A percentile compares a stretch with the other conserved stretches of the same genome.
These are phyloP conservation scores for Cantharis flavilabris DNA, from an alignment of 2,888 invertebrate genomes.

Conservation along the genomic window DNA sequence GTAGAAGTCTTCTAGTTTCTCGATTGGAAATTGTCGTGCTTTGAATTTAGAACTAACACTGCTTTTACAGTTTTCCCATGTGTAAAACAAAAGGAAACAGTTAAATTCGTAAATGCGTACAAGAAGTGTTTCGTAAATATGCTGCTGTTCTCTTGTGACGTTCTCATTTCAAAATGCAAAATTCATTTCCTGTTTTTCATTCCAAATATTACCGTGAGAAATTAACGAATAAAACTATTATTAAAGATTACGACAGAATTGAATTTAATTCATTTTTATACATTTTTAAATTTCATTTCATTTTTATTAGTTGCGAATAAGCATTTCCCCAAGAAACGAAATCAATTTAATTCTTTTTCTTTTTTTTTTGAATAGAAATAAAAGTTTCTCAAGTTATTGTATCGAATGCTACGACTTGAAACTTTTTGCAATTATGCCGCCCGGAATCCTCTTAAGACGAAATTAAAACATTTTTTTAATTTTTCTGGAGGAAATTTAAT, in stretches of 20 bases:
- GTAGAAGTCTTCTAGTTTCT: constrained; percentile 20
- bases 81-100: constrained; percentile 31
- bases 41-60: constrained; percentile 23
- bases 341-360: background rate
- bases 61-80: constrained; percentile 29
- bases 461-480: background rate
- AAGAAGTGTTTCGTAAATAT: constrained; percentile 20
- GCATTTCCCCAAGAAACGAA: background rate
- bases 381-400: background rate
- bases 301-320: background rate
- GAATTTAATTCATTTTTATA: background rate
- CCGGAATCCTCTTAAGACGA: background rate
- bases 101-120: constrained; percentile 24
- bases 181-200: constrained; percentile 23
- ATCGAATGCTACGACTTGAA: background rate
- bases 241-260: background rate
- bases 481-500: background rate
- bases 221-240: constrained; percentile 15
- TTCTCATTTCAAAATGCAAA: constrained; percentile 21
- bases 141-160: background rate
- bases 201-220: constrained; percentile 19
- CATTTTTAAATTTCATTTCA: background rate
- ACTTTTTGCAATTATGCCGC: background rate
- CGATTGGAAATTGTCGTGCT: constrained; percentile 29
- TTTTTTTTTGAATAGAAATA: background rate